Evolutionary conservation across 2,797 vertebrate genomes (phyloP), one percentile per base, ranked within the genome.

Genomic region (Smutsia gigantea): DNA sequence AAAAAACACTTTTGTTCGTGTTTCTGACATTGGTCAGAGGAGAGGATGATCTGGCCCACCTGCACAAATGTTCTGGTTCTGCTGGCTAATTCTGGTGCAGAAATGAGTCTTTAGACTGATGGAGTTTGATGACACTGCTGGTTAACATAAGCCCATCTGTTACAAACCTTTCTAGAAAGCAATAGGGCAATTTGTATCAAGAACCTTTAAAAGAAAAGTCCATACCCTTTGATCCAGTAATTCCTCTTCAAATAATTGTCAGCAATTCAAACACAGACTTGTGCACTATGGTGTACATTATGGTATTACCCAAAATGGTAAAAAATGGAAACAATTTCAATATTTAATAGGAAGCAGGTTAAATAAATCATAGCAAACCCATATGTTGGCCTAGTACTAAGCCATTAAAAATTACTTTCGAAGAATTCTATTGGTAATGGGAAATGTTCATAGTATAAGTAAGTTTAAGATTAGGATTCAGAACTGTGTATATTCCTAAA

Each of bases 111-210:
- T 87, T 66, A 51, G 34, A 55, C 42, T 17, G 68, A 63, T 29
- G 66, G 72, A 85, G 37, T 84, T 59, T 51, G 31, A 63, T 59
- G 37, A 59, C 15, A 68, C 3, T n/a, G 55, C 71, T 49, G 55
- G 29, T 81, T 84, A 91, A 84, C 39, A 84, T 95, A 75, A 84
- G 14, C 46, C 17, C 21, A 64, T 34, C 74, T 85, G 15, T 75
- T 81, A 79, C 42, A 94, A 63, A 88, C 29, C 68, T 93, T 88
- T 96, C 82, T 86, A 96, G 81, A 89, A 95, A 95, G 68, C 64
- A 94, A 11, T 55, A 77, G 5, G 68, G 34, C 8, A 37, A 7
- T 57, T 95, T 92, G 64, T 84, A 79, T 64, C 59, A 57, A 69
- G 23, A 79, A 42, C 66, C 95, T 92, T 97, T 97, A 27, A 90